Evolutionary conservation across 2,888 invertebrate genomes (phyloP), one percentile per base, ranked within the genome.

Genomic region (Rotaria socialis): DNA sequence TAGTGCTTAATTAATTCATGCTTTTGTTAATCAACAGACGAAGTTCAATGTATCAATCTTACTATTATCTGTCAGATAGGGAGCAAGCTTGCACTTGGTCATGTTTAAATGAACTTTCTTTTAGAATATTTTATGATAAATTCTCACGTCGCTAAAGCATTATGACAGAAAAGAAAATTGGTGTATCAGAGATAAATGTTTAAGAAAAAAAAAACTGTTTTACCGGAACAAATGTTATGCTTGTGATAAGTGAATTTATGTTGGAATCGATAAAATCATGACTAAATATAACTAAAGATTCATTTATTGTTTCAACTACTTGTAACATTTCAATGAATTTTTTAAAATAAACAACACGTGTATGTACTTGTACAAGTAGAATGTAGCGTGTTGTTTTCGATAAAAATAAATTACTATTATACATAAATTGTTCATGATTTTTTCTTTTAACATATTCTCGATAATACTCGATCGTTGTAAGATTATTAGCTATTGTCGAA

Each of bases 161-260:
- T 35, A 35, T 35, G 35, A 35, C 35, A 35, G 35, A 35, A 2
- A 35, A 35, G 35, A 35, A 35, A 35, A 35, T 35, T 35, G 35
- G 35, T 35, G 35, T 35, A 35, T 35, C 35, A 35, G 35, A 35
- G 35, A 35, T 35, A 35, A 35, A 35, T 35, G 2, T 35, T 35
- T 35, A 35, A 35, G 35, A 35, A 35, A 35, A 14, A 2, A 24
- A 56, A 56, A 56, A 4, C 24, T 24, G 3, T 6, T 22, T 90
- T 89, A 96, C 97, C 92, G 96, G 95, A 90, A 96, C 96, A 92
- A 98, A 98, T 91, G 96, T 96, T 88, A 99, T 95, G 89, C 94
- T 94, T 90, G 94, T 94, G 86, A 99, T 95, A 88, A 97, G 92
- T 89, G 94, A 94, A 91, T 98, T 98, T 90, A 99, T 95, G 90